Percentiles rank a stretch among this genome's conserved stretches.
These are phyloP conservation scores for Pyrrhia umbra DNA, from an alignment of 2,888 invertebrate species.

Conservation along the genomic window DNA sequence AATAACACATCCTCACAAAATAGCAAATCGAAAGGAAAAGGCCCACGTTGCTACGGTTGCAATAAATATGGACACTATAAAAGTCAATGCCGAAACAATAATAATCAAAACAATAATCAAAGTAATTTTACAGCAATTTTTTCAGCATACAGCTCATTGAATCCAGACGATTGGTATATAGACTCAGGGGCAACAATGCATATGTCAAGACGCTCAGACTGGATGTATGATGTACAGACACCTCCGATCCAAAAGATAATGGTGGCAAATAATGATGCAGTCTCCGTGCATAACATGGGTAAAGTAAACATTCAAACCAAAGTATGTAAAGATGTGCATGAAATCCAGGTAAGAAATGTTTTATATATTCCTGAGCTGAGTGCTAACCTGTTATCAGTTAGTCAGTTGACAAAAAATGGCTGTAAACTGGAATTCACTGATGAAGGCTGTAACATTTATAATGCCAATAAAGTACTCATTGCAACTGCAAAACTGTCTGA, in stretches of 20 bases:
- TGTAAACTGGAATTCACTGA: slow-evolving; percentile 19
- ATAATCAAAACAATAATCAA: not conserved
- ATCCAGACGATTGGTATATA: slow-evolving; percentile 8
- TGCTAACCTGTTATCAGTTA: slow-evolving; percentile 28
- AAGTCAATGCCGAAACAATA: not conserved
- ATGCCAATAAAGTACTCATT: not conserved
- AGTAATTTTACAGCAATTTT: slow-evolving; percentile 15
- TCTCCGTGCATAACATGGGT: slow-evolving; percentile 16
- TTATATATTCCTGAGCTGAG: slow-evolving; percentile 30
- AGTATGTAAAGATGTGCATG: not conserved
- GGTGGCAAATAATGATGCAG: slow-evolving; percentile 7
- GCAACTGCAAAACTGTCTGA: not conserved
- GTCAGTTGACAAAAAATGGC: slow-evolving; percentile 19
- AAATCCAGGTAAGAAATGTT: slow-evolving; percentile 31
- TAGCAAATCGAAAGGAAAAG: slow-evolving; percentile 10
- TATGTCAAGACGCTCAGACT: slow-evolving; percentile 14
- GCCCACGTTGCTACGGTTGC: slow-evolving; percentile 41
- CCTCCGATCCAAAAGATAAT: slow-evolving; percentile 5
- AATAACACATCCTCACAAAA: not conserved
- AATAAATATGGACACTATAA: slow-evolving; percentile 24
- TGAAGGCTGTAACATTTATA: slow-evolving; percentile 13
- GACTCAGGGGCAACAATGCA: slow-evolving; percentile 27
- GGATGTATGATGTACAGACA: slow-evolving; percentile 4
- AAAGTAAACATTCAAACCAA: slow-evolving; percentile 21
- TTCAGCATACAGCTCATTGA: not conserved